A percentile compares a stretch with the other conserved stretches of the same genome.
Conservation (phyloP, 1,140 invertebrate genomes). For the Neelides sp. region DNA sequence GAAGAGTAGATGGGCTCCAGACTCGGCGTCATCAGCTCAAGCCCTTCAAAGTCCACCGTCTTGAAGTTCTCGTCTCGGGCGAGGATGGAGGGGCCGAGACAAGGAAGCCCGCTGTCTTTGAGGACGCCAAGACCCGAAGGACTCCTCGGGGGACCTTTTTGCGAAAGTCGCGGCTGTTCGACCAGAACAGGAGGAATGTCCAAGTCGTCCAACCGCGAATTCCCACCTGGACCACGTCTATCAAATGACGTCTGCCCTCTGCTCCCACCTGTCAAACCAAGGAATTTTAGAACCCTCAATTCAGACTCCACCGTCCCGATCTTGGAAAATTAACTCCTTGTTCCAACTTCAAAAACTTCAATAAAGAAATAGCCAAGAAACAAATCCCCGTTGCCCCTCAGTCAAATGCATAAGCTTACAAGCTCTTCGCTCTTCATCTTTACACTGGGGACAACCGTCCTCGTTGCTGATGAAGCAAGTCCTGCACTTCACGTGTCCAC, state of each 20-base stretch:
- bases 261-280: background rate
- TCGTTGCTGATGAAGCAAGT: slow-evolving; percentile 37
- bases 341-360: background rate
- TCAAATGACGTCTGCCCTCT: no score
- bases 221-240: no score
- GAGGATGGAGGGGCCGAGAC: background rate
- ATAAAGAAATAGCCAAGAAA: background rate
- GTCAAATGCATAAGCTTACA: no score
- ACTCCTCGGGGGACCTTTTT: background rate
- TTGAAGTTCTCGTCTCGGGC: background rate
- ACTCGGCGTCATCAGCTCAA: no score
- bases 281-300: background rate
- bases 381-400: no score
- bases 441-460: slow-evolving; percentile 36
- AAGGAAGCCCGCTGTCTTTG: slow-evolving; percentile 1
- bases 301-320: background rate
- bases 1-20: no score
- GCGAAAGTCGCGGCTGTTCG: no score
- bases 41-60: background rate
- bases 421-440: background rate
- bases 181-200: no score
- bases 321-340: background rate
- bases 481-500: slow-evolving; percentile 40
- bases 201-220: no score
- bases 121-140: background rate